phyloP scores from a whole-genome alignment of 2,797 vertebrate genomes.

The Lycodopsis pacificus region DNA sequence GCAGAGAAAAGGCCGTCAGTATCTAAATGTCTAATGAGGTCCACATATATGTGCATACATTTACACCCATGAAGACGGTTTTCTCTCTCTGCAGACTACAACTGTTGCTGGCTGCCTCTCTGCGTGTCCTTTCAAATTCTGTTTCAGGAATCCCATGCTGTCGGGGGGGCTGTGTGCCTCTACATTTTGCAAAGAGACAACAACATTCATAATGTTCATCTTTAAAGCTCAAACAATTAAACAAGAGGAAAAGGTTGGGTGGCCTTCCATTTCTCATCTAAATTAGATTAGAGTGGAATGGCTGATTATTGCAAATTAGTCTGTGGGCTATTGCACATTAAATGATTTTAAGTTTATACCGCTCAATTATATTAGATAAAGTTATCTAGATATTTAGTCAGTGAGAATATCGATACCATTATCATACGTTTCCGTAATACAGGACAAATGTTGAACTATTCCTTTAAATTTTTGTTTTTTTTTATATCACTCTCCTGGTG shows the following conservation, averaged over 20 bases:
- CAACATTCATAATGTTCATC: not conserved
- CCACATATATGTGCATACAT: slow-evolving; percentile 37
- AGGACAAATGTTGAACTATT: no score
- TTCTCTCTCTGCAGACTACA: not conserved
- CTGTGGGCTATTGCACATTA: not conserved
- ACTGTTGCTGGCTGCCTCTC: slow-evolving; percentile 6
- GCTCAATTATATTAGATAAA: not conserved
- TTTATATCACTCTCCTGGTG: not conserved
- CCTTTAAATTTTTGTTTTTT: not conserved
- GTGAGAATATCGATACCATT: not conserved
- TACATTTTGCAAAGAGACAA: not conserved
- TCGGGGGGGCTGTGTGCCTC: slow-evolving; percentile 7
- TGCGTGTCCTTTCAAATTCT: slow-evolving; percentile 8
- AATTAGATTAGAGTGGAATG: not conserved
- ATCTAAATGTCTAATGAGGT: slow-evolving; percentile 52
- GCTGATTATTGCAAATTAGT: slow-evolving; percentile 6
- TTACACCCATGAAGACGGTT: slow-evolving; percentile 1
- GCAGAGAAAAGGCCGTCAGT: slow-evolving; percentile 17
- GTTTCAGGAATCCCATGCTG: slow-evolving; percentile 5
- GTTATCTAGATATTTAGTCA: not conserved
- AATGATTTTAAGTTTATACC: slow-evolving; percentile 2
- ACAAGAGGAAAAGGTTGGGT: slow-evolving; percentile 7
- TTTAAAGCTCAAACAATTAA: slow-evolving; percentile 24
- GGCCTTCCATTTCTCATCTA: not conserved
- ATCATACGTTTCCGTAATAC: not conserved